These are phyloP conservation scores for Prochilodus magdalenae DNA, from an alignment of 2,113 vertebrate species.

Conservation along the genomic window DNA sequence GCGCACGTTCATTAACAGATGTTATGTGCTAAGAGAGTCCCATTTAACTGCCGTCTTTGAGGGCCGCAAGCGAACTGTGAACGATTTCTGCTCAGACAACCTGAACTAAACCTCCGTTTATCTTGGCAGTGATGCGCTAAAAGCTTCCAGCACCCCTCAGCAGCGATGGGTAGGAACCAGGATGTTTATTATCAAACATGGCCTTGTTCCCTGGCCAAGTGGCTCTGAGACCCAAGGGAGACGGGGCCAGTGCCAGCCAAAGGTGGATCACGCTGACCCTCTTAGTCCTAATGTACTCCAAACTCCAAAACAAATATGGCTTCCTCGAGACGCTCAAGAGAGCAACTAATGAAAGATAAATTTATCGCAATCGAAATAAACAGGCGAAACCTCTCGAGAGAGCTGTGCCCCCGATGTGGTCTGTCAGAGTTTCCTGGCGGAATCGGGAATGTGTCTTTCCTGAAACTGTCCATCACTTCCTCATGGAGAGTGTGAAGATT, in stretches of 20 bases:
- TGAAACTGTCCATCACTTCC: not conserved
- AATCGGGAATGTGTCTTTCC: not conserved
- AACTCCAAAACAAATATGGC: conserved; percentile 66
- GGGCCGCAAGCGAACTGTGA: conserved; percentile 23
- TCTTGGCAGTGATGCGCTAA: conserved; percentile 3
- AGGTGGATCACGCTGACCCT: conserved; percentile 59
- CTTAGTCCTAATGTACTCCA: conserved; percentile 24
- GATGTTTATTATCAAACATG: conserved; percentile 50
- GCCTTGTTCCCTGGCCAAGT: conserved; percentile 53
- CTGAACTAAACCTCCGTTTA: conserved; percentile 26
- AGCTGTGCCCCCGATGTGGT: conserved; percentile 31
- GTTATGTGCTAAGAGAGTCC: conserved; percentile 6
- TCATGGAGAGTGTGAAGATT: not conserved
- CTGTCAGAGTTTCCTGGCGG: conserved; percentile 1
- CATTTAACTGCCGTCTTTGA: conserved; percentile 16
- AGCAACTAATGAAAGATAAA: conserved; percentile 41
- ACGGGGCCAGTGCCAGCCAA: conserved; percentile 60
- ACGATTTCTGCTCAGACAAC: conserved; percentile 28
- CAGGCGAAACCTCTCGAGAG: conserved; percentile 38
- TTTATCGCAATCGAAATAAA: conserved; percentile 52
- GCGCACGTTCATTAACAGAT: not conserved
- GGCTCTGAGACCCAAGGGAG: conserved; percentile 62
- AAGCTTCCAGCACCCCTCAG: conserved; percentile 22
- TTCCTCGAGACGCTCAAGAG: conserved; percentile 64
- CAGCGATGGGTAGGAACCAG: conserved; percentile 2